Evolutionary conservation across 2,797 vertebrate genomes (phyloP).

Genomic region (Avahi laniger): DNA sequence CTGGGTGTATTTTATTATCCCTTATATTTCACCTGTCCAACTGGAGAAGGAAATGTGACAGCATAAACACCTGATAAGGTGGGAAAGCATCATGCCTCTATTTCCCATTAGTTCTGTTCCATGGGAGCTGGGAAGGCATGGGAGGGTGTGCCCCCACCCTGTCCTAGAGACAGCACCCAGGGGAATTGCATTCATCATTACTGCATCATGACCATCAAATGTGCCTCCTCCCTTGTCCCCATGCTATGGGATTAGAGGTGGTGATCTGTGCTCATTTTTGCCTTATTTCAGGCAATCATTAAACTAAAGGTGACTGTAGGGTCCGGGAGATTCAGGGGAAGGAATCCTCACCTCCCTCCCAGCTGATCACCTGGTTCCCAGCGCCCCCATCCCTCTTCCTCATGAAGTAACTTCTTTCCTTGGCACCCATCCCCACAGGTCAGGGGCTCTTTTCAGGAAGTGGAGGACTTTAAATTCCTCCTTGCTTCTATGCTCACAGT

Average conservation of each 20-base stretch:
- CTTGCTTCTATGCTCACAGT: neutral
- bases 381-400: neutral
- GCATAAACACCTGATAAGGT: neutral
- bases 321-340: neutral
- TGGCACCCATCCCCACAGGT: neutral
- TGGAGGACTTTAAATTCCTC: neutral
- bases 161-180: neutral
- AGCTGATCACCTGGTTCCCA: neutral
- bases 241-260: neutral
- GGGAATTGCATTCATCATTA: neutral
- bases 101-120: conserved; percentile 52
- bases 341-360: neutral
- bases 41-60: conserved; percentile 29
- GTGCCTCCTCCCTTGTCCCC: neutral
- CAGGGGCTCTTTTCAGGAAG: neutral
- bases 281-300: conserved; percentile 49
- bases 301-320: conserved; percentile 2
- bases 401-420: neutral
- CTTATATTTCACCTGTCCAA: conserved; percentile 44
- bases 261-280: neutral
- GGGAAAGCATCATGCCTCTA: conserved; percentile 46
- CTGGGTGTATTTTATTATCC: conserved; percentile 59
- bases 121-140: neutral
- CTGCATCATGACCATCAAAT: neutral
- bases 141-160: neutral